These are phyloP conservation scores for Pao palembangensis DNA, from an alignment of 2,113 vertebrate species.

Conservation along the genomic window DNA sequence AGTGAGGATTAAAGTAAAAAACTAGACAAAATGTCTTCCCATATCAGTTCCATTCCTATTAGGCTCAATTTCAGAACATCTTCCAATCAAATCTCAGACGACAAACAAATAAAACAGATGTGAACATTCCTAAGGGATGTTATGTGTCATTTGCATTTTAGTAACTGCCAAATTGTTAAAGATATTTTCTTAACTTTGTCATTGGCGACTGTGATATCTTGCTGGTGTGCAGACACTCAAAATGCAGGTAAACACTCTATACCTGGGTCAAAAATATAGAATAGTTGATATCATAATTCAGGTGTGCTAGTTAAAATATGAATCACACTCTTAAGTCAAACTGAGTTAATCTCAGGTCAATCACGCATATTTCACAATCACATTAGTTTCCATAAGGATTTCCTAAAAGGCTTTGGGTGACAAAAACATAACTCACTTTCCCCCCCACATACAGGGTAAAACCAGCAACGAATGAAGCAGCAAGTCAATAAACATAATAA, in stretches of 20 bases:
- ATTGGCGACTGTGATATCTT: neutral
- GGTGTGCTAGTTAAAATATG: neutral
- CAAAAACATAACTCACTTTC: neutral
- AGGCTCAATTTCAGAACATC: neutral
- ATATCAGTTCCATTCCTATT: too few relatives aligned
- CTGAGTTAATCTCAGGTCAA: constrained; percentile 22
- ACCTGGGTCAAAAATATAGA: neutral
- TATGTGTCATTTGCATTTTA: too few relatives aligned
- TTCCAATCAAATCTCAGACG: neutral
- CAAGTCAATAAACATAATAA: constrained; percentile 5
- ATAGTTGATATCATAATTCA: neutral
- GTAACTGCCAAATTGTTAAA: neutral
- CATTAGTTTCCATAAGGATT: constrained; percentile 22
- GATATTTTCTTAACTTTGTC: neutral
- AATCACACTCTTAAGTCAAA: constrained; percentile 23
- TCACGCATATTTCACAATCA: constrained; percentile 43
- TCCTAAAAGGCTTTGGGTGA: constrained; percentile 42
- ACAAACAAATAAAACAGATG: neutral
- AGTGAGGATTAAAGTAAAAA: too few relatives aligned
- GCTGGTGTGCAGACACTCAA: too few relatives aligned
- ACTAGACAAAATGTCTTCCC: constrained; percentile 1
- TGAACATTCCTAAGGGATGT: neutral
- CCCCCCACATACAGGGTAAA: constrained; percentile 2
- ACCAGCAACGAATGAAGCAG: constrained; percentile 8
- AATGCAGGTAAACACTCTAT: too few relatives aligned